Conservation (phyloP, 2,888 invertebrate genomes). For the Lasioglossum villosulum region DNA sequence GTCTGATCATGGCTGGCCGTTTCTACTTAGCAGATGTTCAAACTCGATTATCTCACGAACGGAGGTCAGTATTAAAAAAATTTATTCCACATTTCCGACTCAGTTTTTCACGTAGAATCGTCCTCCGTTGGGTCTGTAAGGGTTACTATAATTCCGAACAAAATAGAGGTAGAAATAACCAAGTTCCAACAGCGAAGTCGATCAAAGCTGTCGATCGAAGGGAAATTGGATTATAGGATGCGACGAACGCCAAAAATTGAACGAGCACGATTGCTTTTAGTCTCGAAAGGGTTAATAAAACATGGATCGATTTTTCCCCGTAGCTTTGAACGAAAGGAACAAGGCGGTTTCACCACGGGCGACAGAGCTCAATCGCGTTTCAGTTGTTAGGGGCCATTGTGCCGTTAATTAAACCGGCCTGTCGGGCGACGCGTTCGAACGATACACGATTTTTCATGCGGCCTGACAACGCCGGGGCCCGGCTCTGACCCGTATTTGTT, state of each 20-base stretch:
- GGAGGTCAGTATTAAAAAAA: not conserved
- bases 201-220: not conserved
- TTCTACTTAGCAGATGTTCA: not conserved
- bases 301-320: not conserved
- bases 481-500: slow-evolving; percentile 44
- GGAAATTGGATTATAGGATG: not conserved
- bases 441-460: slow-evolving; percentile 30
- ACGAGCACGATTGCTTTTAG: not conserved
- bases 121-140: not conserved
- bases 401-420: slow-evolving; percentile 35
- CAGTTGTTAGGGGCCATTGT: slow-evolving; percentile 24
- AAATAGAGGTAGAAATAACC: not conserved
- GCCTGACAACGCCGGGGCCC: slow-evolving; percentile 30
- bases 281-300: not conserved
- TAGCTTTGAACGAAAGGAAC: not conserved
- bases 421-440: slow-evolving; percentile 25
- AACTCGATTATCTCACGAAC: not conserved
- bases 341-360: not conserved
- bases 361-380: slow-evolving; percentile 26
- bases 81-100: not conserved
- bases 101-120: not conserved
- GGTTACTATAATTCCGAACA: not conserved
- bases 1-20: not conserved
- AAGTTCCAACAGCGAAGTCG: not conserved
- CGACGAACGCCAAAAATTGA: not conserved